These are phyloP conservation scores for Drosophila sp. DNA, from an alignment of 1,140 invertebrate genomes.

Conservation along the genomic window DNA sequence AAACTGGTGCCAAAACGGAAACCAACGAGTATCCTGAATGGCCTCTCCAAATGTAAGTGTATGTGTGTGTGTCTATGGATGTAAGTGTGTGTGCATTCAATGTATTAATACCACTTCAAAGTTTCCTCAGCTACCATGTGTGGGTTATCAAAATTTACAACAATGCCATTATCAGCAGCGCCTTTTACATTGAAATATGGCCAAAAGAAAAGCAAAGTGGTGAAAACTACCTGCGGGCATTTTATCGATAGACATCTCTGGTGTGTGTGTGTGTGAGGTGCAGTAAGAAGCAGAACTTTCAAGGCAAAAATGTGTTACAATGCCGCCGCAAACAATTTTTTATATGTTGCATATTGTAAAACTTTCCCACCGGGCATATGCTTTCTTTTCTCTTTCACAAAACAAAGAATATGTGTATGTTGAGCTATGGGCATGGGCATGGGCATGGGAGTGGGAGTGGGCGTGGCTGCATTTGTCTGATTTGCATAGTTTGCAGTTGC, in stretches of 20 bases:
- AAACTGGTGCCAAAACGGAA: conserved; percentile 60
- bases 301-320: conserved; percentile 56
- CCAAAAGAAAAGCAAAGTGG: conserved; percentile 48
- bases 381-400: conserved; percentile 23
- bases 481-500: conserved; percentile 71
- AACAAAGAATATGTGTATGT: conserved; percentile 37
- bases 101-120: conserved; percentile 78
- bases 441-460: not conserved
- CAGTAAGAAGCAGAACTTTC: conserved; percentile 45
- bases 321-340: conserved; percentile 60
- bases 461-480: conserved; percentile 56
- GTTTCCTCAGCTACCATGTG: conserved; percentile 39
- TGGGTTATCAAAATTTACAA: conserved; percentile 75
- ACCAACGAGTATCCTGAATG: conserved; percentile 29
- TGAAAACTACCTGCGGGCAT: conserved; percentile 76
- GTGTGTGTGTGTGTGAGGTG: conserved; percentile 22
- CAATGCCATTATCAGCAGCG: conserved; percentile 71
- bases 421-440: not conserved
- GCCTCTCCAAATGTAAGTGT: not conserved
- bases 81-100: conserved; percentile 47
- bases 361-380: conserved; percentile 54
- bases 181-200: conserved; percentile 72
- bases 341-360: conserved; percentile 66
- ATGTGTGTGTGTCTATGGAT: conserved; percentile 31
- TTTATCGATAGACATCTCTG: conserved; percentile 72